These are phyloP conservation scores for Coluber constrictor DNA, from an alignment of 2,797 vertebrate genomes.

Conservation along the genomic window DNA sequence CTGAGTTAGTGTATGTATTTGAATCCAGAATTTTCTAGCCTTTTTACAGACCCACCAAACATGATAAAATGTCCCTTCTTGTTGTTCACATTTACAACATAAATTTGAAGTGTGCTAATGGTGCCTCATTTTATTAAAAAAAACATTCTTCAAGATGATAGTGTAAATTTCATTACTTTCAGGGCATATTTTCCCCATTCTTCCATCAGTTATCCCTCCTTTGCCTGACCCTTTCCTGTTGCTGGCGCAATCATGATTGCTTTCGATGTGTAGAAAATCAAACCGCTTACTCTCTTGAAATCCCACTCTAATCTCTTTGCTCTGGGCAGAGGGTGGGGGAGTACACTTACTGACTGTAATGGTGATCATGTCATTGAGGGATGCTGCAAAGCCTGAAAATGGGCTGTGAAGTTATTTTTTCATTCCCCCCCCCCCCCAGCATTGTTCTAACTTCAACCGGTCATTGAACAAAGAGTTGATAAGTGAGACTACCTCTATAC, in stretches of 20 bases:
- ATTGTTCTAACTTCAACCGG: neutral
- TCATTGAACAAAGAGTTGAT: neutral
- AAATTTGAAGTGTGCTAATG: neutral
- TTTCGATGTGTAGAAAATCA: neutral
- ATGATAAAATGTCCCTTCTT: neutral
- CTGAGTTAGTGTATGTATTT: neutral
- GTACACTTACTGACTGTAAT: neutral
- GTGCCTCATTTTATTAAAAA: neutral
- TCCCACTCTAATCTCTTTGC: neutral
- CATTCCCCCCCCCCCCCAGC: neutral
- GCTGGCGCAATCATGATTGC: neutral
- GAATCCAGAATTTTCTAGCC: neutral
- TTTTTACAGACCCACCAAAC: neutral
- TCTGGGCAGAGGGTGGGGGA: neutral
- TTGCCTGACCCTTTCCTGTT: neutral
- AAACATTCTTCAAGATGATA: neutral
- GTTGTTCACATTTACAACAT: neutral
- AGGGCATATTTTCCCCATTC: neutral
- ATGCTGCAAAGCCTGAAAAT: neutral
- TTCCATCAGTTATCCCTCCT: neutral
- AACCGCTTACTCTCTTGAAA: neutral
- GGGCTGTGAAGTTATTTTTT: neutral
- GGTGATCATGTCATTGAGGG: neutral
- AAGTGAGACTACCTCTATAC: neutral
- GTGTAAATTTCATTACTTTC: neutral